A percentile compares a stretch with the other conserved stretches of the same genome.
These are phyloP conservation scores for Nebria salina DNA, from an alignment of 2,888 invertebrate species.

Conservation along the genomic window DNA sequence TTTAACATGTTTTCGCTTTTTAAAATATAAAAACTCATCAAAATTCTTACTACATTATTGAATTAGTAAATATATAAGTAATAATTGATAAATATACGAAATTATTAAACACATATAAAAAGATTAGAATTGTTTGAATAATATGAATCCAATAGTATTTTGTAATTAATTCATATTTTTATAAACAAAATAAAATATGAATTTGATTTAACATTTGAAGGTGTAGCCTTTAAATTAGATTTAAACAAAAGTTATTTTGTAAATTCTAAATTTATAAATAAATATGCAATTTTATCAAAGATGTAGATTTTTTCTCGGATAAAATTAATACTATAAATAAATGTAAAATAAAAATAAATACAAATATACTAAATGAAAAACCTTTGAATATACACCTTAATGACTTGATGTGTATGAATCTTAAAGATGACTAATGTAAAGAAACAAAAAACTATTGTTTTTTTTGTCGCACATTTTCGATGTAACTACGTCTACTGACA, in stretches of 20 bases:
- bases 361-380: neutral
- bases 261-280: too few species aligned
- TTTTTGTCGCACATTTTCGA: conserved; percentile 23
- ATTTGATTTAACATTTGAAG: too few species aligned
- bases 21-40: conserved; percentile 10
- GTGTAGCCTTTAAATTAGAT: too few species aligned
- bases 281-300: neutral
- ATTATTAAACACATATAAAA: conserved; percentile 3
- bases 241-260: too few species aligned
- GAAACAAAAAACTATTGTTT: neutral
- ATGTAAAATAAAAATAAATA: neutral
- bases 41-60: neutral
- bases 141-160: neutral
- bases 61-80: neutral
- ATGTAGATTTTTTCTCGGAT: neutral
- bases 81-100: conserved; percentile 5
- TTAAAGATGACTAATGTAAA: conserved; percentile 17
- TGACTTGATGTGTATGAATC: conserved; percentile 14
- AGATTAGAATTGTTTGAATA: neutral
- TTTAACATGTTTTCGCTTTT: neutral
- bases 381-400: conserved; percentile 19
- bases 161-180: too few species aligned
- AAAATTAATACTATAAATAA: conserved; percentile 2
- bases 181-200: too few species aligned
- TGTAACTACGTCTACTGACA: neutral